These are phyloP conservation scores for Eurypyga helias DNA, from an alignment of 2,113 vertebrate genomes.

Conservation along the genomic window DNA sequence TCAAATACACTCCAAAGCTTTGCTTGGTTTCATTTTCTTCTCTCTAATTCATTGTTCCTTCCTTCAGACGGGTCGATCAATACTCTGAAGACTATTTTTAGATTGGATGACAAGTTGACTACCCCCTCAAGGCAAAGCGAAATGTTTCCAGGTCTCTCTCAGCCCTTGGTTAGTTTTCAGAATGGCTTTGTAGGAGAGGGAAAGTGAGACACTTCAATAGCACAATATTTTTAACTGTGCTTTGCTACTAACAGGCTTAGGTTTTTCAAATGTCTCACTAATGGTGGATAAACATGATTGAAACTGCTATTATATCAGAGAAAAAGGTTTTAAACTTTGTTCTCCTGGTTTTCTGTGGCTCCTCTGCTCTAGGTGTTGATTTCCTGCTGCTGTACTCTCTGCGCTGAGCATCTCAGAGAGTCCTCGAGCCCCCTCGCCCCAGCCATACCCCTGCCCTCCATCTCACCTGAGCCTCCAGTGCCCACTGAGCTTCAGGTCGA, in stretches of 20 bases:
- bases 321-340: background rate
- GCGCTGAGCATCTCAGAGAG: background rate
- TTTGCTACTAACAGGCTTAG: background rate
- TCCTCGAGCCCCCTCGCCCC: background rate
- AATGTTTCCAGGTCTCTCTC: background rate
- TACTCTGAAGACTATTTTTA: constrained; percentile 16
- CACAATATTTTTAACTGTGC: background rate
- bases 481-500: background rate
- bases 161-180: background rate
- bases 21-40: constrained; percentile 12
- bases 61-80: constrained; percentile 21
- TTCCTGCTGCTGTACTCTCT: background rate
- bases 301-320: background rate
- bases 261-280: background rate
- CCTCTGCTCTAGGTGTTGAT: background rate
- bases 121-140: background rate
- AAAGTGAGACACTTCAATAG: background rate
- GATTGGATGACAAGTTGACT: background rate
- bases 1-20: background rate
- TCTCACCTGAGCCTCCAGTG: accelerated
- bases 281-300: background rate
- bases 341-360: background rate
- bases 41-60: constrained; percentile 2
- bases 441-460: background rate
- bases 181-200: background rate